Base-by-base conservation (phyloP, 2,888 invertebrate genomes). In the Chrysotoxum bicinctum region DNA sequence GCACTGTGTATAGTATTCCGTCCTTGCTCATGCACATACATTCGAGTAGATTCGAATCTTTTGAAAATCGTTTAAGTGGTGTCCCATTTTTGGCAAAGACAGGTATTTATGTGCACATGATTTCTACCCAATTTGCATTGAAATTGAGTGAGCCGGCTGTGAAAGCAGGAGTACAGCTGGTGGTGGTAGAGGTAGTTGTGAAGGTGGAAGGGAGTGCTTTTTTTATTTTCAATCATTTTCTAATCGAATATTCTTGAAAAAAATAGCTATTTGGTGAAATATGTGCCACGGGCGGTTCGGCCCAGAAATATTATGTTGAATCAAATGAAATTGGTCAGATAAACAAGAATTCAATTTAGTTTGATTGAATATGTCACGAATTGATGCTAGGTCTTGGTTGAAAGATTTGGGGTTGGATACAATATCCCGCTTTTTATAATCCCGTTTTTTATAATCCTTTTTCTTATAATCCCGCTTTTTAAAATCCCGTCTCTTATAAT, bases 31-130 rank as follows among this genome's bases (percentile, higher is more conserved):
- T 43, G 72, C 75, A 56, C 66, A 70, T 60, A 58, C 58, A 66
- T 68, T 76, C 45, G 32, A 78, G 69, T 69, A 74, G 83, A 83
- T 78, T 78, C 48, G 48, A 74, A 83, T 78, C 73, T 78, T 69
- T 77, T 83, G 21, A 73, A 77, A 76, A 77, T 14, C 77, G 77
- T 83, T 83, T 78, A 78, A 75, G 56, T 78, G 68, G 62, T 78
- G 78, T 69, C 69, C 83, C 78, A 64, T 78, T 78, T 78, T 83
- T 78, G 78, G 83, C 54, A 74, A 72, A 72, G 60, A 19, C 60
- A 69, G 68, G 78, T 78, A 69, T 66, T 73, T 70, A 35, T 75
- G 64, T 76, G 70, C 64, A 77, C 60, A 73, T 60, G 72, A 68
- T 52, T 73, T 74, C 73, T 78, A 79, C 48, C 54, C 69, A 74